Evolutionary conservation across 2,113 vertebrate species (phyloP), one percentile per base, ranked within the genome.

Genomic region (Poecilia latipinna): DNA sequence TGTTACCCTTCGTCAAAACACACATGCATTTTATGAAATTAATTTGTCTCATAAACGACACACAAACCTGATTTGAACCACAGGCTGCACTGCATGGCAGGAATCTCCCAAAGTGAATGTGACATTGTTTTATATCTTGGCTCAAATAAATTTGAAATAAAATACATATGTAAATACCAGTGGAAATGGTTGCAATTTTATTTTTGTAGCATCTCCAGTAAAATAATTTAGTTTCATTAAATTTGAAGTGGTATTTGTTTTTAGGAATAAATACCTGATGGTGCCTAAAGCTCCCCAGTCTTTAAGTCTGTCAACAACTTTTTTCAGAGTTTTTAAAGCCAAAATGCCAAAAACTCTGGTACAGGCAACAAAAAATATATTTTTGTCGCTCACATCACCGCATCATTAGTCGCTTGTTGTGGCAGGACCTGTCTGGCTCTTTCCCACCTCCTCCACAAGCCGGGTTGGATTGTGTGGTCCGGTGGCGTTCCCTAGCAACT

Each of bases 401-500:
- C 42, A 8, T 51, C 77, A 61, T 69, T 61, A 65, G 70, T 73
- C 70, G n/a, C 70, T 68, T 68, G 39, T 71, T 67, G 61, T 86
- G 85, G 66, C 64, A 83, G 54, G 72, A 57, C 37, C 15, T 8
- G 22, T 24, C 51, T 17, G 63, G 79, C 70, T 83, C 74, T 66
- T 67, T n/a, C 8, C 51, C 22, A 57, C 51, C 64, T 82, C 79
- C 71, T 83, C 78, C 62, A 72, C 61, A 61, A 74, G n/a, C 70
- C 72, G 61, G 72, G 51, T 54, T 61, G 44, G 70, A 84, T 84
- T 39, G 72, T 89, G 76, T 82, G 75, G 78, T 75, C 57, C 83
- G 61, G 66, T 73, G 79, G 48, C 83, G 91, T 92, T 92, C 77
- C 92, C 87, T 90, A 90, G 91, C 91, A 93, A 93, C 91, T 26